These are phyloP conservation scores for Apodemia zela DNA, from an alignment of 2,888 invertebrate species.

Conservation along the genomic window DNA sequence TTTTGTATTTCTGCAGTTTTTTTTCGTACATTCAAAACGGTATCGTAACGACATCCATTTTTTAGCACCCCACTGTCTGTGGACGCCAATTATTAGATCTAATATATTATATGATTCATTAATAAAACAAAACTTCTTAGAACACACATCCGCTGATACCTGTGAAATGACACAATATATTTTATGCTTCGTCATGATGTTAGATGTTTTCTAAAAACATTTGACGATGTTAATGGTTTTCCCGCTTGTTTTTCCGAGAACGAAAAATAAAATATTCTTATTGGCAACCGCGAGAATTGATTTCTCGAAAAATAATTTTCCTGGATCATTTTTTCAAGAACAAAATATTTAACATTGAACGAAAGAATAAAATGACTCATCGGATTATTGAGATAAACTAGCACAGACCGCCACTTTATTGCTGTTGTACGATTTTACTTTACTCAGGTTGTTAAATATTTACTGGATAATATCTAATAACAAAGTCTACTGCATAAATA, in stretches of 20 bases:
- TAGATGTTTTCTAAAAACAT: neutral
- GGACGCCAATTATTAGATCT: too few species aligned
- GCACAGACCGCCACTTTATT: neutral
- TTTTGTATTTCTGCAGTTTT: too few species aligned
- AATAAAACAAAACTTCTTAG: too few species aligned
- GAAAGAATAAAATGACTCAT: neutral
- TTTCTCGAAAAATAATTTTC: conserved; percentile 2
- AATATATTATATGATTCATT: too few species aligned
- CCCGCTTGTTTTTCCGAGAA: neutral
- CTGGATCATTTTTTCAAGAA: neutral
- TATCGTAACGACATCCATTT: too few species aligned
- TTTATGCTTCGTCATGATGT: neutral
- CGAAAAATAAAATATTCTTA: neutral
- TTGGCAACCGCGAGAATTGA: neutral
- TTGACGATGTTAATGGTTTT: neutral
- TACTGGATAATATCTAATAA: too few species aligned
- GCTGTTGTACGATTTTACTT: too few species aligned
- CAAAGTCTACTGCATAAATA: too few species aligned
- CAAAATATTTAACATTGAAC: neutral
- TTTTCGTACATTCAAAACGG: too few species aligned
- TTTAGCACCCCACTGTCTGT: too few species aligned
- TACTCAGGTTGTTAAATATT: too few species aligned
- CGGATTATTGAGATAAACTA: neutral
- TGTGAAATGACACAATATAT: neutral
- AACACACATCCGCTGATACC: neutral